These are phyloP conservation scores for Phallusia fumigata DNA, from an alignment of 23 tunicate genomes.

Conservation along the genomic window DNA sequence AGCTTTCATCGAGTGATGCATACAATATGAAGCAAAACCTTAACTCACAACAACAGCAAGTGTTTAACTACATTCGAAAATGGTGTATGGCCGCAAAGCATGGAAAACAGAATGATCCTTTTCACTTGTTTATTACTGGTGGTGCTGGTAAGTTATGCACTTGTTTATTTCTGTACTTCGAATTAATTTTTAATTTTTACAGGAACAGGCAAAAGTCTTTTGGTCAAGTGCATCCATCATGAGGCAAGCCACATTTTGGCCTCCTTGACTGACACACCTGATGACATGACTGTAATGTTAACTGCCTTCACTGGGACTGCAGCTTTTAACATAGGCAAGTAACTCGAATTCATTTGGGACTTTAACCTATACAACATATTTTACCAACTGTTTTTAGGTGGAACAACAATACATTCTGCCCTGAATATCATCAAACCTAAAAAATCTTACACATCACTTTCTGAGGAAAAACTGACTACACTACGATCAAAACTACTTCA, in stretches of 20 bases:
- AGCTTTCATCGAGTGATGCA: neutral
- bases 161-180: too few species aligned
- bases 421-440: neutral
- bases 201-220: conserved; percentile 24
- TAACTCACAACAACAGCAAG: too few species aligned
- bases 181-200: too few species aligned
- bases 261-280: neutral
- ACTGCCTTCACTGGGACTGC: neutral
- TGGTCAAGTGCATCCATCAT: conserved; percentile 13
- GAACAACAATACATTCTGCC: neutral
- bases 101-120: neutral
- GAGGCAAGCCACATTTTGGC: conserved; percentile 13
- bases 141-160: conserved; percentile 21
- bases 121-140: conserved; percentile 7
- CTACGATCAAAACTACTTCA: neutral
- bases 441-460: neutral
- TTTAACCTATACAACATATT: too few species aligned
- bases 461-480: neutral
- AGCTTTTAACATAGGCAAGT: conserved; percentile 10
- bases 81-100: too few species aligned
- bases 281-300: too few species aligned
- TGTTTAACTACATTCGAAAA: too few species aligned
- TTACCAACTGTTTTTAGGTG: too few species aligned
- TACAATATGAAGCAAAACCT: too few species aligned
- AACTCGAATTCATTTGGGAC: neutral